Conservation (phyloP, 1,140 invertebrate species). For the Drosophila ficusphila region DNA sequence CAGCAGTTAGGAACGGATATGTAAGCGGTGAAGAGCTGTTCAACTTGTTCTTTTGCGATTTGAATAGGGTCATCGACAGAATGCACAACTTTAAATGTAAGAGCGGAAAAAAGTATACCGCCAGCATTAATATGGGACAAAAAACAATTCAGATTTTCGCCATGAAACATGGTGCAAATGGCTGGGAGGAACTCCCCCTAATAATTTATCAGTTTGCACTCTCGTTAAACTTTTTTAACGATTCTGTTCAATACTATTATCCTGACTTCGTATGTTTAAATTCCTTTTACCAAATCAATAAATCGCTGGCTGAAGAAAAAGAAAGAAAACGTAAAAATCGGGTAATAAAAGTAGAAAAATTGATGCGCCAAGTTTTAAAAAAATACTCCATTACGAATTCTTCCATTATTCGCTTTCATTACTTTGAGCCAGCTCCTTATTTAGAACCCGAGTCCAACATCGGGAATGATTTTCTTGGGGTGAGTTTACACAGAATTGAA, state of each 20-base stretch:
- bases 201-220: neutral
- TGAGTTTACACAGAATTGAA: neutral
- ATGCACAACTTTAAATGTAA: neutral
- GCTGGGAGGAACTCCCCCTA: neutral
- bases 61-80: neutral
- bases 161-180: neutral
- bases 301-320: neutral
- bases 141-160: neutral
- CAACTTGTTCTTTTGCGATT: neutral
- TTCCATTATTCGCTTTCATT: too few species aligned
- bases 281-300: neutral
- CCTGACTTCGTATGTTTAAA: too few species aligned
- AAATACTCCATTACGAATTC: too few species aligned
- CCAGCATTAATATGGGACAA: fast-evolving
- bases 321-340: neutral
- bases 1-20: neutral
- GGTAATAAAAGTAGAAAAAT: neutral
- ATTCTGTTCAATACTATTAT: neutral
- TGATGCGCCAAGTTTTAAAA: neutral
- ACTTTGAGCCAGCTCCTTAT: too few species aligned
- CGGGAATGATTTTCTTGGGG: neutral
- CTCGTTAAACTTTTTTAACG: neutral
- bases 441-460: too few species aligned
- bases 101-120: constrained; percentile 3
- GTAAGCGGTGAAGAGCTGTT: neutral